Conservation (phyloP, 2,888 invertebrate species). For the Chrysolina americana region DNA sequence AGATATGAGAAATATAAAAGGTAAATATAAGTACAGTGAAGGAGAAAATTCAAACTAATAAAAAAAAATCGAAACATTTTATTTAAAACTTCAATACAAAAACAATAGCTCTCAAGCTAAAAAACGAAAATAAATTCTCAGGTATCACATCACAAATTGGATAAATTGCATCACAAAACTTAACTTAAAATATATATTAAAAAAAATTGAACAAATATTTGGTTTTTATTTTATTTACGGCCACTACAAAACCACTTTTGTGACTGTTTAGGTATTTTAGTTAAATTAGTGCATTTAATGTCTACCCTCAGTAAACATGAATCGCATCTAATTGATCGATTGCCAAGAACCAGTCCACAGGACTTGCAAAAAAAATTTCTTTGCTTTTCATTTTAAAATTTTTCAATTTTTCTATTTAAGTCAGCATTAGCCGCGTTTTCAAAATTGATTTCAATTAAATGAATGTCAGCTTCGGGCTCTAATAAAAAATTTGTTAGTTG, state of each 20-base stretch:
- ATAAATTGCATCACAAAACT: slow-evolving; percentile 13
- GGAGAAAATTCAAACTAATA: slow-evolving; percentile 20
- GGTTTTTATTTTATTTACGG: slow-evolving; percentile 20
- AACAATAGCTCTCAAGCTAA: slow-evolving; percentile 8
- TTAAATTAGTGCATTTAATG: slow-evolving; percentile 20
- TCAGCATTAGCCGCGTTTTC: not conserved
- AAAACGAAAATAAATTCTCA: not conserved
- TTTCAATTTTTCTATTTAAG: no score
- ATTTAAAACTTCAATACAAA: slow-evolving; percentile 20
- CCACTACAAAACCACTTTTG: slow-evolving; percentile 9
- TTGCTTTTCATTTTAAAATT: no score
- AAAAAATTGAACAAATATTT: slow-evolving; percentile 22
- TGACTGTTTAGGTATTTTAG: slow-evolving; percentile 18
- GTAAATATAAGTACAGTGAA: not conserved
- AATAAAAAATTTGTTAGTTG: slow-evolving; percentile 22
- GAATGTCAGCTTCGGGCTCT: slow-evolving; percentile 19
- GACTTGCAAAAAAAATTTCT: no score
- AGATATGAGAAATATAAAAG: slow-evolving; percentile 2
- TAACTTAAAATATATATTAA: slow-evolving; percentile 7
- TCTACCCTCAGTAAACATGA: slow-evolving; percentile 20
- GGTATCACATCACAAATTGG: slow-evolving; percentile 16
- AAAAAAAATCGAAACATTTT: slow-evolving; percentile 16
- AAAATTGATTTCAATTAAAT: not conserved
- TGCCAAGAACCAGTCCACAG: slow-evolving; percentile 10
- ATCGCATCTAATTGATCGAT: not conserved